These are phyloP conservation scores for Standfussiana lucernea DNA, from an alignment of 2,888 invertebrate species.

Conservation along the genomic window DNA sequence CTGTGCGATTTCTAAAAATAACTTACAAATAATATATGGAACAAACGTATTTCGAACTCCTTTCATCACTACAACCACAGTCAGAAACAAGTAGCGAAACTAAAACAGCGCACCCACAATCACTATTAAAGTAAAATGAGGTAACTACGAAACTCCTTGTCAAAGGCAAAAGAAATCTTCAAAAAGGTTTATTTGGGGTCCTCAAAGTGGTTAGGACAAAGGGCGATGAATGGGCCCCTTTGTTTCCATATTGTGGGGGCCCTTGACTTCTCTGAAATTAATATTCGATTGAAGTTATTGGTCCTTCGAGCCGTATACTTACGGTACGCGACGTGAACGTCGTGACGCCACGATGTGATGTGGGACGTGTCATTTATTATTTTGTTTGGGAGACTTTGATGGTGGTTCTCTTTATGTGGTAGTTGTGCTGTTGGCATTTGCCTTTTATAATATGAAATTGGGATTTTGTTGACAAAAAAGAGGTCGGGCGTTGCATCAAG, in stretches of 20 bases:
- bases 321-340: constrained; percentile 36
- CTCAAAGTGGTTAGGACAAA: constrained; percentile 79
- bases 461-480: not conserved
- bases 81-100: constrained; percentile 27
- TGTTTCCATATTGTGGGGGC: constrained; percentile 79
- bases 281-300: constrained; percentile 81
- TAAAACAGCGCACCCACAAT: constrained; percentile 60
- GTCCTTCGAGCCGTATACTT: constrained; percentile 45
- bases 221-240: constrained; percentile 73
- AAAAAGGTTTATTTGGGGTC: constrained; percentile 76
- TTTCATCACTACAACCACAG: not conserved
- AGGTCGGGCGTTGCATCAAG: not conserved
- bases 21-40: not conserved
- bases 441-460: not conserved
- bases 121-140: constrained; percentile 75
- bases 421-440: not conserved
- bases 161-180: constrained; percentile 78
- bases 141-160: constrained; percentile 69
- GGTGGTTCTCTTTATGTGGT: constrained; percentile 11
- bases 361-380: constrained; percentile 26
- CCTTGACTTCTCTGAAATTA: constrained; percentile 77
- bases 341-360: constrained; percentile 18
- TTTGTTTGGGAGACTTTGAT: constrained; percentile 15
- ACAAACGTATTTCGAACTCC: not conserved
- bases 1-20: not conserved